Conservation (phyloP, 2,797 vertebrate genomes). For the Thripadectes ignobilis region DNA sequence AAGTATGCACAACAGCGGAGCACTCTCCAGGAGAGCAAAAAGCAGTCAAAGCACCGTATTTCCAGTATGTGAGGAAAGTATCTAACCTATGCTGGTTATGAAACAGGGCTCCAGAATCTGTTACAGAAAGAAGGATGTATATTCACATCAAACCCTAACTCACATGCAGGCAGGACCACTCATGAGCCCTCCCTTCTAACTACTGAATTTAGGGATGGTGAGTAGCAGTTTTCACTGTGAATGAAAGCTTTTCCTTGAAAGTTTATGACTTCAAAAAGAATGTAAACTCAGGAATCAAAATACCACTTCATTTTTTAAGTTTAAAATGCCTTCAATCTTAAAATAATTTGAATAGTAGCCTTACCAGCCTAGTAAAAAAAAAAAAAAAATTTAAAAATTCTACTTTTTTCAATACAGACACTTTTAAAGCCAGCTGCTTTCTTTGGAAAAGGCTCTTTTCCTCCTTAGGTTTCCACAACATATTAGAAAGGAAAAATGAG, state of each 20-base stretch:
- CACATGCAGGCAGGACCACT: not conserved
- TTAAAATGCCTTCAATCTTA: not conserved
- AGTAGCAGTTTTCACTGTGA: not conserved
- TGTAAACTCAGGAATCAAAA: not conserved
- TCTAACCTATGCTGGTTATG: not conserved
- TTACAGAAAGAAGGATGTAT: not conserved
- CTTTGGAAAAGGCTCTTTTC: not conserved
- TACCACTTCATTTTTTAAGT: not conserved
- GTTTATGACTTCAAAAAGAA: not conserved
- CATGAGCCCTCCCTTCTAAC: not conserved
- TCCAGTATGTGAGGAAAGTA: not conserved
- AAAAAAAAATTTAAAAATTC: not conserved
- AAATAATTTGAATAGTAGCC: not conserved
- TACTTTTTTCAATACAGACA: not conserved
- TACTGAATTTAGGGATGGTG: accelerated
- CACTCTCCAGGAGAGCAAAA: not conserved
- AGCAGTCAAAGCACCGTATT: not conserved
- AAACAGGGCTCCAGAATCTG: not conserved
- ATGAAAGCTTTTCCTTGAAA: not conserved
- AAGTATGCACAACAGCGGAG: not conserved
- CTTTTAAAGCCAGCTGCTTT: not conserved
- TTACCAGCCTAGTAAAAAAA: not conserved
- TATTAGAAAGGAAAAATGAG: not conserved
- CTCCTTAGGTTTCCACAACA: not conserved
- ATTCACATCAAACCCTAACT: not conserved